Base-by-base conservation (phyloP, 2,888 invertebrate species). In the Tipula vernalis region DNA sequence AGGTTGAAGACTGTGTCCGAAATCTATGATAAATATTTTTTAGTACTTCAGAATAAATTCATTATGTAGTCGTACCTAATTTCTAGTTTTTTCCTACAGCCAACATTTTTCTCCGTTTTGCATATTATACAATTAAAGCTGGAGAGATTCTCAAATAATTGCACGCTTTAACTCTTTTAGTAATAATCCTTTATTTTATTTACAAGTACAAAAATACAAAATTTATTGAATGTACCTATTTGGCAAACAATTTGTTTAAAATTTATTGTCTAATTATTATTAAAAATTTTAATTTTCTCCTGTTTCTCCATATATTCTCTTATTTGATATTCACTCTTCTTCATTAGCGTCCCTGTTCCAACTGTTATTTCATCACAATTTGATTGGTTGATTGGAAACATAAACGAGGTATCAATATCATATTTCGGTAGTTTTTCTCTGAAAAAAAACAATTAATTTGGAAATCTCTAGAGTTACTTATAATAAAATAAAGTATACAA, bases 351-450 rank as follows among this genome's bases (percentile, higher is more conserved):
- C 4, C 36, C 84, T 2, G 36, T 15, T 39, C 41, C 39, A 8
- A 39, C 28, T 3, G 18, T 42, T 41, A 42, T 85, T 42, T 42
- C 42, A 18, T 39, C 42, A 44, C 85, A 85, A 18, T 95, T 93
- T 0, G 93, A 93, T 90, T 97, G 97, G 44, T 95, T 93, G 91
- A 97, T 97, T 13, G 95, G 93, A 89, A 97, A 97, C 93, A 97
- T 95, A 90, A 96, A 97, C 42, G 95, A 95, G 87, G 96, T 91
- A 89, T 97, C 96, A n/a, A 97, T 96, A 89, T 96, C 96, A 90
- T 97, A 97, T 88, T 95, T 90, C 2, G 91, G 91, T 86, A 92
- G 87, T 88, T 92, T 92, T 88, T 91, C 92, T 87, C 91, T 91
- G 87, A 41, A 88, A 88, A 87, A 86, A 85, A 36, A 88, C 86